Base-by-base conservation (phyloP, 2,113 vertebrate genomes). In the Colistium nudipinnis region DNA sequence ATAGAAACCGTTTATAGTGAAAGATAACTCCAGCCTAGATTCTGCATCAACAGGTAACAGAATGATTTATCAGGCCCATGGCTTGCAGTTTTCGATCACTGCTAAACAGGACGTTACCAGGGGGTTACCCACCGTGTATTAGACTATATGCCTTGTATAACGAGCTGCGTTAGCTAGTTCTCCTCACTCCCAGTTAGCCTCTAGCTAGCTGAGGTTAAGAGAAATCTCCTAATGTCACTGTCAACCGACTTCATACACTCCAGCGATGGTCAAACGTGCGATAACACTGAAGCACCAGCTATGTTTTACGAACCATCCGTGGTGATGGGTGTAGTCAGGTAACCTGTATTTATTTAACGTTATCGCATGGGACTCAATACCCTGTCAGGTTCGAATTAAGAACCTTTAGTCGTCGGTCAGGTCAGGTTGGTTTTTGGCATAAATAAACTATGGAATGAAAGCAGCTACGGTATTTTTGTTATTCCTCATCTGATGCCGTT, bases 1-100 rank as follows among this genome's bases (percentile, higher is more conserved):
- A 86, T 88, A 67, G 84, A 38, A 20, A 90, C 76, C n/a, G 1
- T 33, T 17, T 20, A 1, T 1, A 3, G 39, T 4, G n/a, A 7
- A 13, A 57, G 6, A 14, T n/a, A 10, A 48, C 25, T 0, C 3
- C 17, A 63, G 30, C 56, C 36, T 1, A 4, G 20, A n/a, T 1
- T 43, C 2, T 20, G 11, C 64, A 45, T 11, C n/a, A 12, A 27
- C 60, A 65, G 76, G 79, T 68, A 77, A 67, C 0, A 38, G 10
- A 41, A 11, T 1, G 1, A 8, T 6, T 13, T 22, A 8, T 22
- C 1, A 6, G 11, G 0, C 0, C 0, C 0, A 0, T 52, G 25
- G 59, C 31, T 55, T 3, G 6, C 14, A 22, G 0, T 0, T 0
- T 43, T 43, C 30, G 3, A 2, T 36, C 8, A 16, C 19, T 0